phyloP scores from a whole-genome alignment of 2,888 invertebrate genomes.

The Aphidius colemani region DNA sequence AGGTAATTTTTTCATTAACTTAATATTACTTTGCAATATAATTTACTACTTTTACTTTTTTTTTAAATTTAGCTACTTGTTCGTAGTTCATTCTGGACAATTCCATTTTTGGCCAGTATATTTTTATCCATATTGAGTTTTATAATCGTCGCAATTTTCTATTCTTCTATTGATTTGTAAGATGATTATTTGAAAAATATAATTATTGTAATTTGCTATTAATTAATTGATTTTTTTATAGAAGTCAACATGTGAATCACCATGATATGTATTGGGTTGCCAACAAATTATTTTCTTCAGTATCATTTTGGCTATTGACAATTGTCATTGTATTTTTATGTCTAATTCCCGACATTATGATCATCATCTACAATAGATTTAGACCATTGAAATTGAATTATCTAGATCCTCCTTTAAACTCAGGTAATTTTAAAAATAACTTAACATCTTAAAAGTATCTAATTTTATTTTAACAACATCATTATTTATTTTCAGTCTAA shows the following conservation, averaged over 20 bases:
- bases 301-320: slow-evolving; percentile 68
- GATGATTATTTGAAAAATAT: slow-evolving; percentile 49
- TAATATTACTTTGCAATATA: slow-evolving; percentile 2
- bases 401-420: slow-evolving; percentile 31
- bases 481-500: neutral
- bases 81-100: slow-evolving; percentile 67
- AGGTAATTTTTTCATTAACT: slow-evolving; percentile 38
- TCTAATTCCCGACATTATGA: slow-evolving; percentile 65
- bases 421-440: slow-evolving; percentile 20
- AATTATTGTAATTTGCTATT: neutral
- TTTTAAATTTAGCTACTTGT: slow-evolving; percentile 47
- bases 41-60: slow-evolving; percentile 10
- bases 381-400: slow-evolving; percentile 39
- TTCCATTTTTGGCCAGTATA: slow-evolving; percentile 64
- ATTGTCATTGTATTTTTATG: slow-evolving; percentile 62
- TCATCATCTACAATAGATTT: slow-evolving; percentile 40
- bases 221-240: neutral
- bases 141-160: slow-evolving; percentile 63
- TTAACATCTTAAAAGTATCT: neutral
- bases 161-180: slow-evolving; percentile 67
- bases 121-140: slow-evolving; percentile 65
- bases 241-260: too few relatives aligned
- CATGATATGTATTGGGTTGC: slow-evolving; percentile 65
- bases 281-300: slow-evolving; percentile 64
- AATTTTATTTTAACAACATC: slow-evolving; percentile 4